Percentiles rank a stretch among this genome's conserved stretches.
phyloP scores from a whole-genome alignment of 1,140 invertebrate genomes.

The Euwallacea fornicatus region DNA sequence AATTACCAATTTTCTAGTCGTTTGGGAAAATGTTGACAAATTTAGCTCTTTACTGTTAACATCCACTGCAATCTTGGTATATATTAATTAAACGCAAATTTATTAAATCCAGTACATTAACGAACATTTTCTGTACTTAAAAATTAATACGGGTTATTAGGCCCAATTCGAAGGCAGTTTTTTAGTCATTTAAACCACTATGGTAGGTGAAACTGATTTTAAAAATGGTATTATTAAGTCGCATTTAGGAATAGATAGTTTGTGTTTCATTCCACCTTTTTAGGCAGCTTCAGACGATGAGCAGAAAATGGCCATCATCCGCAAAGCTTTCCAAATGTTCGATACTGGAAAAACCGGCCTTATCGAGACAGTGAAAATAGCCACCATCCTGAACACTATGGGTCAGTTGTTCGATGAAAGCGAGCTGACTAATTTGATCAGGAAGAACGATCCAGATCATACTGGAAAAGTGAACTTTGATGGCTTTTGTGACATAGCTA shows the following conservation, averaged over 20 bases:
- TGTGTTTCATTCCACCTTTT: slow-evolving; percentile 3
- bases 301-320: slow-evolving; percentile 83
- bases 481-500: slow-evolving; percentile 87
- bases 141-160: no score
- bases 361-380: slow-evolving; percentile 86
- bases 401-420: slow-evolving; percentile 88
- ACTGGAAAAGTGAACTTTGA: slow-evolving; percentile 92
- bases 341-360: slow-evolving; percentile 88
- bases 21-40: slow-evolving; percentile 29
- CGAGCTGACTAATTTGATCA: slow-evolving; percentile 80
- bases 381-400: slow-evolving; percentile 89
- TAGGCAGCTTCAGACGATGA: slow-evolving; percentile 62
- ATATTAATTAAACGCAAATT: slow-evolving; percentile 16
- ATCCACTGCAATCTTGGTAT: not conserved
- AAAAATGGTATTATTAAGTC: no score
- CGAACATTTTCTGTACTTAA: not conserved
- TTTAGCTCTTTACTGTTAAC: slow-evolving; percentile 13
- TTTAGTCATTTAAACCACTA: no score
- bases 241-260: no score
- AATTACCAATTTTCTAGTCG: slow-evolving; percentile 18
- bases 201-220: no score
- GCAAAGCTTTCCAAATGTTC: slow-evolving; percentile 93
- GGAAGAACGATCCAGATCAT: slow-evolving; percentile 82
- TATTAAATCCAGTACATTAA: slow-evolving; percentile 4
- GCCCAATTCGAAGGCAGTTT: no score